These are phyloP conservation scores for Danaus chrysippus DNA, from an alignment of 2,888 invertebrate genomes.

Conservation along the genomic window DNA sequence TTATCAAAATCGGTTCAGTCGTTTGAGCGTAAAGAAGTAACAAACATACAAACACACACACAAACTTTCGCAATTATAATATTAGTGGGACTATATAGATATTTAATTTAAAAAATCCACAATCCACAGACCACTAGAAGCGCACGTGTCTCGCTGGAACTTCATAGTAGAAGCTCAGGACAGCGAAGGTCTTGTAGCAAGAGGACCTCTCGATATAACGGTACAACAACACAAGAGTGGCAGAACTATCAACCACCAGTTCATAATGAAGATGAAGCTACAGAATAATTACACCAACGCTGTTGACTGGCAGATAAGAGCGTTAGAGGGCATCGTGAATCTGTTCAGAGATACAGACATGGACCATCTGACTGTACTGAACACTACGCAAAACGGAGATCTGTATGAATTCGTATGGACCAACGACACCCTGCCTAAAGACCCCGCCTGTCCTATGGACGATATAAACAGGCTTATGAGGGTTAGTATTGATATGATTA, in stretches of 20 bases:
- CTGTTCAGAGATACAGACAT: slow-evolving; percentile 81
- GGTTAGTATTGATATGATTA: slow-evolving; percentile 58
- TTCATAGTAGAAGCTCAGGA: slow-evolving; percentile 90
- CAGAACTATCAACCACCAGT: slow-evolving; percentile 90
- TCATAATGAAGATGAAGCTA: slow-evolving; percentile 82
- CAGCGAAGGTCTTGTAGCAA: slow-evolving; percentile 84
- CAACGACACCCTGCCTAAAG: slow-evolving; percentile 90
- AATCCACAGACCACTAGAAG: slow-evolving; percentile 84
- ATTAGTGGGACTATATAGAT: no score
- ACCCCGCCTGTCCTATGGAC: slow-evolving; percentile 85
- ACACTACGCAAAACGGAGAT: slow-evolving; percentile 79
- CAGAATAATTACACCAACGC: slow-evolving; percentile 77
- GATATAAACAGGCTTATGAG: slow-evolving; percentile 84
- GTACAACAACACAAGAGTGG: slow-evolving; percentile 90
- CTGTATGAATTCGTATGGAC: slow-evolving; percentile 88
- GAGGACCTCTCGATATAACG: slow-evolving; percentile 86
- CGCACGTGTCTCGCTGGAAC: slow-evolving; percentile 89
- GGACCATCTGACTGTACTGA: slow-evolving; percentile 84
- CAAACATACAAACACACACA: no score
- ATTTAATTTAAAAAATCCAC: background rate
- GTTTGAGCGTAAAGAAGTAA: no score
- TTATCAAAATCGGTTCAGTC: no score
- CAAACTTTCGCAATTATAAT: no score
- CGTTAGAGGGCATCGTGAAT: slow-evolving; percentile 78
- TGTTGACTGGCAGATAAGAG: slow-evolving; percentile 88